Evolutionary conservation across 2,113 vertebrate genomes (phyloP).

Genomic region (Amazona vittata): DNA sequence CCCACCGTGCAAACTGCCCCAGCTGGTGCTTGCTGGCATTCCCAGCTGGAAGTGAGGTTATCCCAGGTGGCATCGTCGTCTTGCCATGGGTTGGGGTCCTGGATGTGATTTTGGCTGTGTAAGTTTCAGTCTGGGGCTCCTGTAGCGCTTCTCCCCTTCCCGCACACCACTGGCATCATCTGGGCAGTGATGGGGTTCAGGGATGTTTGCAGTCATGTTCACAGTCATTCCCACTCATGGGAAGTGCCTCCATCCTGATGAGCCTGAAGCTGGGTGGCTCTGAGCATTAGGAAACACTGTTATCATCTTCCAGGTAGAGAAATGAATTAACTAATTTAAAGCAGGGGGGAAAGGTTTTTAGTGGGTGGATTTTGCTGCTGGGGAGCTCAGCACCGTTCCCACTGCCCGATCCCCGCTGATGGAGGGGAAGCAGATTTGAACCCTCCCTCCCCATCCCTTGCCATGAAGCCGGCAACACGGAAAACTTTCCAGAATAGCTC

Average conservation of each 20-base stretch:
- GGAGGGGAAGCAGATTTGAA: not conserved
- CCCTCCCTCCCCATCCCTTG: not conserved
- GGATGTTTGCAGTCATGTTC: not conserved
- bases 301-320: not conserved
- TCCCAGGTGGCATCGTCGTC: not conserved
- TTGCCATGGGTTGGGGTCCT: not conserved
- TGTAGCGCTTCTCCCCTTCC: not conserved
- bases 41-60: not conserved
- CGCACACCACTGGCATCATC: rapidly evolving
- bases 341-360: not conserved
- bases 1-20: rapidly evolving
- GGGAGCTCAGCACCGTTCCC: not conserved
- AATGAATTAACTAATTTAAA: not conserved
- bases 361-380: rapidly evolving
- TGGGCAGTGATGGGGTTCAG: not conserved
- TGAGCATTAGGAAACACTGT: not conserved
- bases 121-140: not conserved
- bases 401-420: rapidly evolving
- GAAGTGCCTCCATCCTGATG: not conserved
- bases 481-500: not conserved
- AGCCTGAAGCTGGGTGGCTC: rapidly evolving
- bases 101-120: not conserved
- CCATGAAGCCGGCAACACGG: not conserved
- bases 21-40: not conserved
- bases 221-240: rapidly evolving